Conservation (phyloP, 2,113 vertebrate species). For the Entosphenus tridentatus region DNA sequence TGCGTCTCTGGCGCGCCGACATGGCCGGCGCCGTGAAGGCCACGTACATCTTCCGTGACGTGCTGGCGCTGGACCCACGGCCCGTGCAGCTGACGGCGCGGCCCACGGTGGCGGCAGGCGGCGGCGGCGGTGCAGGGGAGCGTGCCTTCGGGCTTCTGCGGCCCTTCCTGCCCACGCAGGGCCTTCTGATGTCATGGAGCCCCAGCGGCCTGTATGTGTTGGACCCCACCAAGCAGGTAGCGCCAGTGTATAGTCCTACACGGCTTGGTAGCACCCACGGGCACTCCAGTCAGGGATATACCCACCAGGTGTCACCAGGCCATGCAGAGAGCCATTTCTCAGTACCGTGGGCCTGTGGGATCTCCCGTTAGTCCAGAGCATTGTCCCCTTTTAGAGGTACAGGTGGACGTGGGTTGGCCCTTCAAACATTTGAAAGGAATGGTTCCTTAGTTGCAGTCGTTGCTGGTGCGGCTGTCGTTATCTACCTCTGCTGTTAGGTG, state of each 20-base stretch:
- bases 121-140: constrained; percentile 32
- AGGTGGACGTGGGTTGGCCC: too few relatives aligned
- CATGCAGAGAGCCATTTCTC: too few relatives aligned
- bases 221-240: constrained; percentile 55
- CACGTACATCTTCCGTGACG: constrained; percentile 49
- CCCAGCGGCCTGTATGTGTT: constrained; percentile 76
- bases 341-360: too few relatives aligned
- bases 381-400: too few relatives aligned
- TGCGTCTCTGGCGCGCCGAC: constrained; percentile 73
- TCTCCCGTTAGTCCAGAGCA: too few relatives aligned
- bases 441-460: too few relatives aligned
- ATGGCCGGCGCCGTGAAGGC: constrained; percentile 54
- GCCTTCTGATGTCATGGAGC: constrained; percentile 87
- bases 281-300: too few relatives aligned
- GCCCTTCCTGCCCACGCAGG: constrained; percentile 45
- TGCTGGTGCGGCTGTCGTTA: too few relatives aligned
- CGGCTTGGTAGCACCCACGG: too few relatives aligned
- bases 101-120: constrained; percentile 20
- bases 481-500: too few relatives aligned
- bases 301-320: too few relatives aligned
- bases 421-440: too few relatives aligned
- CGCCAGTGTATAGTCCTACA: background rate
- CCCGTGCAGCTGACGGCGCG: constrained; percentile 63
- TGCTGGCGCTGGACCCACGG: constrained; percentile 42
- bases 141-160: constrained; percentile 55